Evolutionary conservation across 2,888 invertebrate genomes (phyloP), one percentile per base, ranked within the genome.

Genomic region (Euzetes globulus): DNA sequence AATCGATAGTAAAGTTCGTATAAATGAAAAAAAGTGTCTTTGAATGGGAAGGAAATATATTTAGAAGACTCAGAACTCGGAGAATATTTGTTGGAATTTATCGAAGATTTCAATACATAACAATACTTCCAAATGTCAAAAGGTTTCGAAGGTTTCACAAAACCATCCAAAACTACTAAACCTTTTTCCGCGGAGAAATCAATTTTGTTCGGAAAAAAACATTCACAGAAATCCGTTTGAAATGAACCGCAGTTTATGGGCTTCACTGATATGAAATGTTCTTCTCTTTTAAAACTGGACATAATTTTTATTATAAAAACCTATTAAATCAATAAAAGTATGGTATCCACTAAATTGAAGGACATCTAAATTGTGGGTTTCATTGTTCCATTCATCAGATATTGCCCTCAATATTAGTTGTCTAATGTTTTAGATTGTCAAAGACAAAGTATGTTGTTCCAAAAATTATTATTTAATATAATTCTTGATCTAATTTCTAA

Each of bases 181-280:
- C 33, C 58, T 13, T 17, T 52, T 33, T 68, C 68, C 68, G 68
- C 68, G 68, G 45, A 68, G 68, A 45, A 41, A 37, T 68, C 19
- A 41, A 45, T 68, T 68, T 68, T 68, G 3, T 25, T 29, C 37
- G 33, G 22, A n/a, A 68, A 68, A 65, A 19, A 13, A 29, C 27
- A 27, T 55, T 27, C 1, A 60, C 11, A 33, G n/a, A 60, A 60
- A 33, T 29, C 17, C 29, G 25, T 60, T 29, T 25, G 27, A 33
- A 29, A n/a, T 60, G 33, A 29, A 29, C 29, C 60, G n/a, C 27
- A 33, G 13, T 60, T 29, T 60, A 60, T 29, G 60, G 27, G 6
- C 27, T 27, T 60, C n/a, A 9, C 6, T 52, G 22, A 60, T 17
- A n/a, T 5, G 3, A 60, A 33, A 15, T 60, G 29, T 22, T 33